Percentiles rank a stretch among this genome's conserved stretches.
Conservation (phyloP, 2,888 invertebrate species). For the Aproaerema taeniolella region DNA sequence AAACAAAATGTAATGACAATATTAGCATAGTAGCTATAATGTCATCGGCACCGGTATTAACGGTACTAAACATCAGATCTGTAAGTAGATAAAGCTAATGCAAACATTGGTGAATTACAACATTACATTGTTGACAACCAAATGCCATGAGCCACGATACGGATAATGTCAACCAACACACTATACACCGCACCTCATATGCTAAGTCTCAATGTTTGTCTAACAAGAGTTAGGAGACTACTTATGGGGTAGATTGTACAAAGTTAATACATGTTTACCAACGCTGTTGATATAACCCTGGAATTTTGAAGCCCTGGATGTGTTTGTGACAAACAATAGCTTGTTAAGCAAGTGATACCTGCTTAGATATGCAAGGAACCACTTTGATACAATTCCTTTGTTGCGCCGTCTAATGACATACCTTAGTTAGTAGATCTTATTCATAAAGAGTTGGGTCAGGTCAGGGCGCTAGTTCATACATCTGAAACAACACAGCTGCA, state of each 20-base stretch:
- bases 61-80: too few species aligned
- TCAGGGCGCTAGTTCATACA: slow-evolving; percentile 2
- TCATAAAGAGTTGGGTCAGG: slow-evolving; percentile 3
- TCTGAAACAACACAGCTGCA: too few species aligned
- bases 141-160: slow-evolving; percentile 31
- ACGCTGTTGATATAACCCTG: slow-evolving; percentile 33
- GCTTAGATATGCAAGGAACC: slow-evolving; percentile 22
- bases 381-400: slow-evolving; percentile 5
- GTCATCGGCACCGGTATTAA: too few species aligned
- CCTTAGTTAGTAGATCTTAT: neutral
- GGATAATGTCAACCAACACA: slow-evolving; percentile 32
- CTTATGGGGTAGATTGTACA: slow-evolving; percentile 12
- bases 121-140: slow-evolving; percentile 25
- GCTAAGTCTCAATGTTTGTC: too few species aligned
- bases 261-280: slow-evolving; percentile 33
- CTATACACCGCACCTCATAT: slow-evolving; percentile 1
- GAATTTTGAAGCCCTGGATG: slow-evolving; percentile 43
- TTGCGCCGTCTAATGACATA: too few species aligned
- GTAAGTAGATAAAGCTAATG: slow-evolving; percentile 29
- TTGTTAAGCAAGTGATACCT: slow-evolving; percentile 27
- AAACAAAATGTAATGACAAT: too few species aligned
- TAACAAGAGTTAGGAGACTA: too few species aligned
- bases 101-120: slow-evolving; percentile 36
- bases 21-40: too few species aligned
- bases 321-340: slow-evolving; percentile 52